Evolutionary conservation across 2,797 vertebrate genomes (phyloP).

Genomic region (Sphaeramia orbicularis): DNA sequence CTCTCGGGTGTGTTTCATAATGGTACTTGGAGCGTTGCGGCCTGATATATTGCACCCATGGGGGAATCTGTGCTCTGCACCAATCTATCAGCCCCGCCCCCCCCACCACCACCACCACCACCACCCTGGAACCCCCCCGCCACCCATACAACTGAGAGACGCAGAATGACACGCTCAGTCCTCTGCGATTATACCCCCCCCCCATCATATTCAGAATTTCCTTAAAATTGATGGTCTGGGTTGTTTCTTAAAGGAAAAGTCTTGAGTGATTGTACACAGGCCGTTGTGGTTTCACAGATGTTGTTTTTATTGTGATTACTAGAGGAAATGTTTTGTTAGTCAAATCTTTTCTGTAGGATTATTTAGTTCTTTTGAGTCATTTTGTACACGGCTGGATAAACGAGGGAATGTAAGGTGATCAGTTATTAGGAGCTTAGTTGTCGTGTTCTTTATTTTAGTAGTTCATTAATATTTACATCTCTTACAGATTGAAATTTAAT

Average conservation of each 20-base stretch:
- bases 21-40: slow-evolving; percentile 73
- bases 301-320: slow-evolving; percentile 84
- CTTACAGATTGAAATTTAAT: slow-evolving; percentile 36
- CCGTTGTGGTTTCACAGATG: slow-evolving; percentile 71
- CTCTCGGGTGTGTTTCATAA: slow-evolving; percentile 83
- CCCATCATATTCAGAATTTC: slow-evolving; percentile 73
- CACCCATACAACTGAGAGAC: no score
- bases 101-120: no score
- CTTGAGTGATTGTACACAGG: slow-evolving; percentile 73
- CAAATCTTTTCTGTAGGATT: slow-evolving; percentile 59
- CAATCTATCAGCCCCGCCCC: slow-evolving; percentile 80
- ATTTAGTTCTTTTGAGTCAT: slow-evolving; percentile 53
- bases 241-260: slow-evolving; percentile 56
- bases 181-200: slow-evolving; percentile 62
- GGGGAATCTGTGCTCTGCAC: slow-evolving; percentile 77
- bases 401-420: slow-evolving; percentile 36
- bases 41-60: slow-evolving; percentile 80
- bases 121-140: no score
- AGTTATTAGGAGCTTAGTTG: slow-evolving; percentile 45
- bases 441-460: slow-evolving; percentile 44
- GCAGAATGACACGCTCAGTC: slow-evolving; percentile 71
- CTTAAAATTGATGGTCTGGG: slow-evolving; percentile 66
- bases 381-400: slow-evolving; percentile 53
- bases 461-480: slow-evolving; percentile 53
- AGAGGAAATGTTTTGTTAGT: slow-evolving; percentile 84